phyloP scores from a whole-genome alignment of 2,797 vertebrate species.

The Chelmon rostratus region DNA sequence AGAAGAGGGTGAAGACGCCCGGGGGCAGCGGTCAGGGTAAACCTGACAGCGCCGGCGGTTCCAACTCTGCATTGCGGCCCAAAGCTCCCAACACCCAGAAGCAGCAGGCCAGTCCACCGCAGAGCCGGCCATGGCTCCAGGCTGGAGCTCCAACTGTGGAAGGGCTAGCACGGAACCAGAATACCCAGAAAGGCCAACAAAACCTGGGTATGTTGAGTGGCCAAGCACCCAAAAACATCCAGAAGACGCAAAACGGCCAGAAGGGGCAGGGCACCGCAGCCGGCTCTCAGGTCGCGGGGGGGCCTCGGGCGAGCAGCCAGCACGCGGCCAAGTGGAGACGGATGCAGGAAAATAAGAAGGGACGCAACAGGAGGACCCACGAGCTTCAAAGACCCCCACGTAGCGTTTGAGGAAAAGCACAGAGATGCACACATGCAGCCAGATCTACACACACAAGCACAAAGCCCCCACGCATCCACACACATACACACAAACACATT shows the following conservation, averaged over 20 bases:
- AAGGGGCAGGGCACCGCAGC: constrained; percentile 88
- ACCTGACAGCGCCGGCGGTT: constrained; percentile 32
- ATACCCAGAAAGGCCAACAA: constrained; percentile 58
- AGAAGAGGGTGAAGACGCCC: constrained; percentile 88
- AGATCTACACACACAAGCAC: constrained; percentile 72
- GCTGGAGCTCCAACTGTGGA: constrained; percentile 58
- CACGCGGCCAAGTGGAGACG: constrained; percentile 96
- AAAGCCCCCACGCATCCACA: constrained; percentile 74
- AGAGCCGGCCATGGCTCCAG: constrained; percentile 70
- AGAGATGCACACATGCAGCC: constrained; percentile 44
- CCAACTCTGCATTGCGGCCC: constrained; percentile 53
- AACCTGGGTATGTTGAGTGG: constrained; percentile 50
- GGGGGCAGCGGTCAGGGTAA: constrained; percentile 53
- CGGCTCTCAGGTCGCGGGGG: constrained; percentile 80
- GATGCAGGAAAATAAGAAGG: constrained; percentile 98
- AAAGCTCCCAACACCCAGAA: constrained; percentile 76
- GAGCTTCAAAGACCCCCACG: constrained; percentile 98
- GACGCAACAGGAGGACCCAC: constrained; percentile 98
- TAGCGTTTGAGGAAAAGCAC: constrained; percentile 89
- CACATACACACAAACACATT: constrained; percentile 60
- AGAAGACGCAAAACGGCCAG: constrained; percentile 73
- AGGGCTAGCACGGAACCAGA: constrained; percentile 57
- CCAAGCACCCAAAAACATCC: constrained; percentile 70
- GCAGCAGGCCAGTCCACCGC: constrained; percentile 75
- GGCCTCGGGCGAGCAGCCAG: constrained; percentile 79